A percentile compares a stretch with the other conserved stretches of the same genome.
These are phyloP conservation scores for Pteruthius melanotis DNA, from an alignment of 2,113 vertebrate species.

Conservation along the genomic window DNA sequence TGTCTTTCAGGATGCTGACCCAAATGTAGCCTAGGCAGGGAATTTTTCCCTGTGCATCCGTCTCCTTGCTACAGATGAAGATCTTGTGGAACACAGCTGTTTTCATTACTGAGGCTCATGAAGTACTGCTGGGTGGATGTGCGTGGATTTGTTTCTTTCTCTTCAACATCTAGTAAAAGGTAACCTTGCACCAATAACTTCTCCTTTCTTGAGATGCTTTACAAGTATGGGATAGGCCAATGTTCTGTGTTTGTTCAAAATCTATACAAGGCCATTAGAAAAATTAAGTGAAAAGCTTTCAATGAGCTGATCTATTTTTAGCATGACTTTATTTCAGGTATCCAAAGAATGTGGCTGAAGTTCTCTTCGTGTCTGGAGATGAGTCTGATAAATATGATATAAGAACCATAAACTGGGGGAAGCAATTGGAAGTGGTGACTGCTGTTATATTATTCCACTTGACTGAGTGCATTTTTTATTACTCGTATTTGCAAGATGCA, in stretches of 20 bases:
- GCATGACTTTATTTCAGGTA: neutral
- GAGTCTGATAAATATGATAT: neutral
- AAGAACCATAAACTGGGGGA: neutral
- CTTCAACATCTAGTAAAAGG: neutral
- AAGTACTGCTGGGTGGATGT: neutral
- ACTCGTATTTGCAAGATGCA: neutral
- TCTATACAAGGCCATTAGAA: neutral
- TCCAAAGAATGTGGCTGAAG: neutral
- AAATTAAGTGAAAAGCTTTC: neutral
- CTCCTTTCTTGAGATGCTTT: neutral
- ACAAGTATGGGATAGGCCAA: neutral
- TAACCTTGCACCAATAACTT: neutral
- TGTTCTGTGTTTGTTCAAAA: neutral
- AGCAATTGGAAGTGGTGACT: neutral
- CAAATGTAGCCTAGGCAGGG: rapidly evolving
- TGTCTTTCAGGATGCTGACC: neutral
- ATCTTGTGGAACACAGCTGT: neutral
- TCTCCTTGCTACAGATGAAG: neutral
- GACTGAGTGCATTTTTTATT: neutral
- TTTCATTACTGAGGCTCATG: neutral
- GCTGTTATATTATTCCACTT: neutral
- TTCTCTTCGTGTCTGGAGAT: neutral
- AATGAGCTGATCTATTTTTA: neutral
- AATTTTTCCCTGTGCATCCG: rapidly evolving
- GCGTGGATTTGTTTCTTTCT: neutral